Conservation (phyloP, 2,797 vertebrate genomes). For the Mus spretus region DNA sequence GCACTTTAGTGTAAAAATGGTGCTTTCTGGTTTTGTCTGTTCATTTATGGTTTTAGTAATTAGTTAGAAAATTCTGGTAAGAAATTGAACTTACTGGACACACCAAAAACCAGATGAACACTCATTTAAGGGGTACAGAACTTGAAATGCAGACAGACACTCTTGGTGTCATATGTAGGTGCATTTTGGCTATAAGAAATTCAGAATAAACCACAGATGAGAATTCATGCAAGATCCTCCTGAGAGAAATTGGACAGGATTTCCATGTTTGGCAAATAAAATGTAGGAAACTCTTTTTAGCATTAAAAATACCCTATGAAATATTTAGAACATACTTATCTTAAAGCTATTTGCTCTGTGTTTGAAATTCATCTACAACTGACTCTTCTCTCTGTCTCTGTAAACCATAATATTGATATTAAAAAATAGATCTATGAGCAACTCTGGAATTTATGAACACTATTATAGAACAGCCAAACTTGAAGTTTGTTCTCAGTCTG, state of each 20-base stretch:
- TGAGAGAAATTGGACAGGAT: neutral
- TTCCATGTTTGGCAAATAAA: slow-evolving; percentile 43
- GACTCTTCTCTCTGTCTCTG: neutral
- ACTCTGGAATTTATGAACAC: neutral
- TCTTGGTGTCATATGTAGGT: slow-evolving; percentile 24
- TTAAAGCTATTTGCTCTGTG: neutral
- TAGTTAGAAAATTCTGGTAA: neutral
- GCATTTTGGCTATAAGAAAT: slow-evolving; percentile 34
- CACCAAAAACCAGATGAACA: neutral
- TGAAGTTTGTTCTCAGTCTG: neutral
- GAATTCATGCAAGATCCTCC: neutral
- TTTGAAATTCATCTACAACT: slow-evolving; percentile 47
- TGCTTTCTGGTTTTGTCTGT: neutral
- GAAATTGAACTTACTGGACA: neutral
- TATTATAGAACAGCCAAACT: neutral
- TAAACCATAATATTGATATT: neutral
- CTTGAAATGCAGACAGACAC: neutral
- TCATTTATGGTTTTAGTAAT: neutral
- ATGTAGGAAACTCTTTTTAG: neutral
- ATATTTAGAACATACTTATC: neutral
- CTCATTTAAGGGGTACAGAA: slow-evolving; percentile 56
- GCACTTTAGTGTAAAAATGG: neutral
- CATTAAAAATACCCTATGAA: neutral
- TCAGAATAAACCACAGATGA: slow-evolving; percentile 57
- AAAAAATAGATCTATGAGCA: neutral